Percentiles rank a stretch among this genome's conserved stretches.
phyloP scores from a whole-genome alignment of 2,113 vertebrate species.

The Sceloporus tristichus region DNA sequence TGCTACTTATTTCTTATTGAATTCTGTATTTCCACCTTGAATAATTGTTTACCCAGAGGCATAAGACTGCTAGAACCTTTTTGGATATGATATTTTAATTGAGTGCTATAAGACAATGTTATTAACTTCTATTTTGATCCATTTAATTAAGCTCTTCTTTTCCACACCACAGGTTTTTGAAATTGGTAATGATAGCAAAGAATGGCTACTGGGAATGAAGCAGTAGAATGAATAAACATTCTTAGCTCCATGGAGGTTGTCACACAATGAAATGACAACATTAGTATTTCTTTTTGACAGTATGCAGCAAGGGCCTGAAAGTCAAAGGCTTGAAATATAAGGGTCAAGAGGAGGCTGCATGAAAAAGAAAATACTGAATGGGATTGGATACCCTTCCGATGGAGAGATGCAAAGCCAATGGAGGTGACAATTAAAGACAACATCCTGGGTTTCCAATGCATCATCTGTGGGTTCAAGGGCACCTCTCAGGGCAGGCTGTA shows the following conservation, averaged over 20 bases:
- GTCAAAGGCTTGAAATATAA: neutral
- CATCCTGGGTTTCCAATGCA: no score
- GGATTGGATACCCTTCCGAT: neutral
- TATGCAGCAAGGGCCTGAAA: neutral
- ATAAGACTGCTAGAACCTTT: constrained; percentile 59
- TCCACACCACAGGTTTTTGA: constrained; percentile 57
- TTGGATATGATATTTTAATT: constrained; percentile 67
- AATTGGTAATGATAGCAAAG: constrained; percentile 66
- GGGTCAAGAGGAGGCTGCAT: neutral
- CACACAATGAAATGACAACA: constrained; percentile 53
- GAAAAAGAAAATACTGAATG: neutral
- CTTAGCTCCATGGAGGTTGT: constrained; percentile 55
- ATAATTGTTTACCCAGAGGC: constrained; percentile 64
- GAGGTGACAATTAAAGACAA: no score
- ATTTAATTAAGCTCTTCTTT: constrained; percentile 58
- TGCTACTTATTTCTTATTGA: constrained; percentile 72
- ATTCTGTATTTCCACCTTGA: constrained; percentile 73
- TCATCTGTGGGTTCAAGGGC: no score
- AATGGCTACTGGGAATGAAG: constrained; percentile 50
- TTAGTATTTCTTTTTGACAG: constrained; percentile 47
- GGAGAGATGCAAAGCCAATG: neutral
- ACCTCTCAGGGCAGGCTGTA: no score
- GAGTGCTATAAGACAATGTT: constrained; percentile 60
- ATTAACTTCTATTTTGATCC: constrained; percentile 59
- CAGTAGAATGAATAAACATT: constrained; percentile 58